Base-by-base conservation (phyloP, 2,113 vertebrate genomes). In the Lampris incognitus region DNA sequence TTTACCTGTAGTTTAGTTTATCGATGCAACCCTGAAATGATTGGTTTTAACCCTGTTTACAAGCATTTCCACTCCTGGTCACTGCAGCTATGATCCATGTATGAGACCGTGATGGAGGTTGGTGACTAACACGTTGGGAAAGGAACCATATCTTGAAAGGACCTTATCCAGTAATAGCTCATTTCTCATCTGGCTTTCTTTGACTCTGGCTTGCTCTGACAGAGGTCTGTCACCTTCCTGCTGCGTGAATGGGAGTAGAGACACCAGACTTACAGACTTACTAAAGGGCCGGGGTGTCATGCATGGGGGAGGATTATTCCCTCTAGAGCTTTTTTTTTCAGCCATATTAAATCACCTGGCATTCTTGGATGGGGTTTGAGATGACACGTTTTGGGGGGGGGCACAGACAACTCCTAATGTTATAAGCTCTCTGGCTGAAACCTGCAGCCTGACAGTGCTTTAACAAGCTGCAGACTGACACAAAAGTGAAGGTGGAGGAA, bases 341-440 rank as follows among this genome's bases (percentile, higher is more conserved):
- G 88, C 75, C 41, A 69, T 89, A 91, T 93, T 90, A 89, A 93
- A 92, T 93, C 87, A 89, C 71, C 84, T 66, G 66, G 58, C 56
- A n/a, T 70, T 57, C 57, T 81, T 75, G 78, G 83, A 71, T 73
- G 52, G 72, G 67, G 78, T 70, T 74, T 82, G 69, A 50, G 79
- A 71, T 61, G 9, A 66, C 72, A 76, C 69, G 52, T 58, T 24
- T 24, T 0, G 24, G 24, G 24, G 24, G 48, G 67, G 59, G 86
- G 85, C 86, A 82, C 59, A 44, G 83, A 85, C 89, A 59, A 78
- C 79, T 73, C 75, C 73, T 89, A 83, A 87, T 58, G 66, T 70
- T 65, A 74, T 54, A 68, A 74, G 84, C 77, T 88, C 68, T 65
- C 61, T 66, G 76, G 60, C 83, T 80, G 78, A 73, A 84, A 78